phyloP scores from a whole-genome alignment of 2,888 invertebrate genomes.

The Abscondita cerata region DNA sequence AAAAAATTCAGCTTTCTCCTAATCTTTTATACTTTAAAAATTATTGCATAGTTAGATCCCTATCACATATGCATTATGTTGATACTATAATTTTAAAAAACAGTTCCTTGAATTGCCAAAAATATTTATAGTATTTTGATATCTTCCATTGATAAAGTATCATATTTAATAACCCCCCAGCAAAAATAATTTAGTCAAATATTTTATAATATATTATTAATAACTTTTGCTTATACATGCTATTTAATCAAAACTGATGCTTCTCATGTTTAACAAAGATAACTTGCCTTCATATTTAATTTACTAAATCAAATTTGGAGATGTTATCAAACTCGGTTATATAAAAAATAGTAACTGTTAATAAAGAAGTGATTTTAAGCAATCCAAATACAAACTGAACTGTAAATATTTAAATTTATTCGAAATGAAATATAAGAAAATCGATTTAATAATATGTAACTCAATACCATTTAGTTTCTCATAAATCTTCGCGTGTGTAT shows the following conservation, averaged over 20 bases:
- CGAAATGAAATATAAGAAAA: conserved; percentile 42
- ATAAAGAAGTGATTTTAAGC: conserved; percentile 2
- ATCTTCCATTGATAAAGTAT: no score
- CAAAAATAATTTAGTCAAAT: no score
- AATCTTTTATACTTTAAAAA: no score
- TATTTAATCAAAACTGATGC: conserved; percentile 8
- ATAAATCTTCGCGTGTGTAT: conserved; percentile 41
- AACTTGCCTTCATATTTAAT: conserved; percentile 5
- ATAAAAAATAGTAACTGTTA: conserved; percentile 15
- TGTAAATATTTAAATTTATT: conserved; percentile 41
- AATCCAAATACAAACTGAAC: background rate
- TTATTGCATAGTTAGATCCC: no score
- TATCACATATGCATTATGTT: no score
- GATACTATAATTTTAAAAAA: no score
- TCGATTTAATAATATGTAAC: conserved; percentile 45
- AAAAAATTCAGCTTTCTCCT: no score
- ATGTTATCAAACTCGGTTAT: conserved; percentile 15
- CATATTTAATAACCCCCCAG: no score
- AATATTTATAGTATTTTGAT: no score
- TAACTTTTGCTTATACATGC: background rate
- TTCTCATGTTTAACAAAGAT: background rate
- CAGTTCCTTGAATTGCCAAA: no score
- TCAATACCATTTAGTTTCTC: conserved; percentile 44
- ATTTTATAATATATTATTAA: no score
- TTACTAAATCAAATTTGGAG: conserved; percentile 18